Conservation (phyloP, 2,888 invertebrate species). For the Cryptophagus acutangulus region DNA sequence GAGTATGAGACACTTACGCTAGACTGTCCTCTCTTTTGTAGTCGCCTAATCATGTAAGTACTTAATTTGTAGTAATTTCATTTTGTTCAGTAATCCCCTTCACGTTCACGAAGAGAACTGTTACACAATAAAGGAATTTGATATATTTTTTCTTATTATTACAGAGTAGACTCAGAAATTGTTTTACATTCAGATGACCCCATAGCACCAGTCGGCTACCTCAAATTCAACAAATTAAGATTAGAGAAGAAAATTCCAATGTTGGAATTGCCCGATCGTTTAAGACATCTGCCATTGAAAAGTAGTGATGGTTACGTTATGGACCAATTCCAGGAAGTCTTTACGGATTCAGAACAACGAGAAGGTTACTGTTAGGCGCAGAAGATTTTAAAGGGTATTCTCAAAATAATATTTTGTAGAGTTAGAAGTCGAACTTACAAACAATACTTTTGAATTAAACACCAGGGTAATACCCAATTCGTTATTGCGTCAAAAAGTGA, state of each 20-base stretch:
- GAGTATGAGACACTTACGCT: slow-evolving; percentile 98
- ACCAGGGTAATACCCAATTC: slow-evolving; percentile 9
- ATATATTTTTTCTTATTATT: slow-evolving; percentile 27
- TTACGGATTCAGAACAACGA: slow-evolving; percentile 31
- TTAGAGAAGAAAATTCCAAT: slow-evolving; percentile 62
- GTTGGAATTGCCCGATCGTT: slow-evolving; percentile 37
- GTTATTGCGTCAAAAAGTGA: slow-evolving; percentile 22
- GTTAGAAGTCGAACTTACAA: no score
- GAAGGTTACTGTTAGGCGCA: slow-evolving; percentile 24
- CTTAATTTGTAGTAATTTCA: slow-evolving; percentile 4
- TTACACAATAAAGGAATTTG: background rate
- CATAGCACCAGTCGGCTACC: slow-evolving; percentile 91
- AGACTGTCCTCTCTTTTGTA: slow-evolving; percentile 93
- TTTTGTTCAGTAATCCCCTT: background rate
- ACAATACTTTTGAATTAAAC: no score
- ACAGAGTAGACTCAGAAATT: slow-evolving; percentile 78
- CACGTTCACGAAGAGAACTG: slow-evolving; percentile 2
- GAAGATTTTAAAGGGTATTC: background rate
- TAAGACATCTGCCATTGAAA: slow-evolving; percentile 42
- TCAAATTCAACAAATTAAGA: slow-evolving; percentile 79
- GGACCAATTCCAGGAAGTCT: slow-evolving; percentile 43
- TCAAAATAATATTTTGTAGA: background rate
- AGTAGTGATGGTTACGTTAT: slow-evolving; percentile 44
- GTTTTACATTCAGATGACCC: slow-evolving; percentile 88
- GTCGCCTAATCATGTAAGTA: slow-evolving; percentile 84